Conservation (phyloP, 1,140 invertebrate species). For the Aphis gossypii region DNA sequence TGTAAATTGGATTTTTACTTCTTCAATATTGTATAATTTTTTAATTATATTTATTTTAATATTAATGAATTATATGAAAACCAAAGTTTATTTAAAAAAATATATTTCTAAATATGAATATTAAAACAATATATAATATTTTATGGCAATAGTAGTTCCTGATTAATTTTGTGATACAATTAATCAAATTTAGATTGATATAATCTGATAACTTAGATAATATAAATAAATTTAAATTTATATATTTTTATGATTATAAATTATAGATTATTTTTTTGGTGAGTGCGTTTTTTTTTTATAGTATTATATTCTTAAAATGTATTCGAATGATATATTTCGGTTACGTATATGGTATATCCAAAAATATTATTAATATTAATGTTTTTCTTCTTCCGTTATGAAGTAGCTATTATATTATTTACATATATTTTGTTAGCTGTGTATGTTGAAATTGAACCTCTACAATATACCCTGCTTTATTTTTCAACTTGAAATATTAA, state of each 20-base stretch:
- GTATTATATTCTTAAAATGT: background rate
- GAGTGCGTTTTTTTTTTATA: background rate
- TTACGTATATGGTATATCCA: background rate
- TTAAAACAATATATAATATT: background rate
- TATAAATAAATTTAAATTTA: background rate
- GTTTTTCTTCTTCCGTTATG: background rate
- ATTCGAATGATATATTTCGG: background rate
- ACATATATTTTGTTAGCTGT: conserved; percentile 12
- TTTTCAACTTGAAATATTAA: background rate
- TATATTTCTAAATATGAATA: background rate
- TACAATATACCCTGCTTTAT: background rate
- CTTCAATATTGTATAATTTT: background rate
- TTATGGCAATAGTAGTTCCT: background rate
- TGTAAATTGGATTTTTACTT: background rate
- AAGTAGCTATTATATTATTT: conserved; percentile 7
- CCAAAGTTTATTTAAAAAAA: background rate
- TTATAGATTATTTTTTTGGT: background rate
- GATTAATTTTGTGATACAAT: background rate
- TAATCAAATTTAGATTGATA: background rate
- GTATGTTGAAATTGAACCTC: background rate
- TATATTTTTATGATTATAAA: background rate
- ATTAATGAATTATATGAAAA: background rate
- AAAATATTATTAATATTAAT: conserved; percentile 21
- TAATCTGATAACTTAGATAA: background rate
- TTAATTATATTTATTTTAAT: background rate